A percentile compares a stretch with the other conserved stretches of the same genome.
Evolutionary conservation across 2,888 invertebrate species (phyloP).

Genomic region (Eustalomyia histrio): DNA sequence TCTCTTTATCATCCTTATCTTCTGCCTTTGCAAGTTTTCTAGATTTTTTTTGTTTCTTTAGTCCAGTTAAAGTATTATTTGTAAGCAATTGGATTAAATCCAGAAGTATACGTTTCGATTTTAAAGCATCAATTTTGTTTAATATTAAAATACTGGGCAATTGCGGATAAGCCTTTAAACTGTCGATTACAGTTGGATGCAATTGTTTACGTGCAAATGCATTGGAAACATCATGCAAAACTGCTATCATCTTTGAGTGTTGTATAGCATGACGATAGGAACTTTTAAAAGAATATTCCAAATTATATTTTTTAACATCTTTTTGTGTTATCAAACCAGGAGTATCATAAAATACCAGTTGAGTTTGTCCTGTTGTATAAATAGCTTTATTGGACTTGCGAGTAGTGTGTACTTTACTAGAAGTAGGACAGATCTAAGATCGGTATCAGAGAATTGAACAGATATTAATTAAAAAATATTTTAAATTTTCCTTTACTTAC

Average conservation of each 20-base stretch:
- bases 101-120: conserved; percentile 87
- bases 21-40: conserved; percentile 38
- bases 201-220: conserved; percentile 84
- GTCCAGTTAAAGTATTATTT: conserved; percentile 80
- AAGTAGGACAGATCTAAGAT: conserved; percentile 92
- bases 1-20: background rate
- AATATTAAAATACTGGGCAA: conserved; percentile 88
- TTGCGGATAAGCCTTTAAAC: conserved; percentile 83
- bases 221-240: conserved; percentile 91
- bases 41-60: conserved; percentile 71
- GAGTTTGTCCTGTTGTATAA: conserved; percentile 87
- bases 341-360: conserved; percentile 95
- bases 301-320: conserved; percentile 82
- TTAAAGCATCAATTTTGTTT: conserved; percentile 91
- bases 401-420: conserved; percentile 95
- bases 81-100: conserved; percentile 86
- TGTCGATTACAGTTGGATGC: conserved; percentile 84
- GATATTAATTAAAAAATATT: no score
- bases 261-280: conserved; percentile 81
- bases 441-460: no score
- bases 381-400: conserved; percentile 86
- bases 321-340: conserved; percentile 90
- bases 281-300: conserved; percentile 82
- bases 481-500: conserved; percentile 79
- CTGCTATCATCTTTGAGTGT: conserved; percentile 89